Evolutionary conservation across 64 coral and sea anemone species (phyloP).

Genomic region (Pocillopora verrucosa): DNA sequence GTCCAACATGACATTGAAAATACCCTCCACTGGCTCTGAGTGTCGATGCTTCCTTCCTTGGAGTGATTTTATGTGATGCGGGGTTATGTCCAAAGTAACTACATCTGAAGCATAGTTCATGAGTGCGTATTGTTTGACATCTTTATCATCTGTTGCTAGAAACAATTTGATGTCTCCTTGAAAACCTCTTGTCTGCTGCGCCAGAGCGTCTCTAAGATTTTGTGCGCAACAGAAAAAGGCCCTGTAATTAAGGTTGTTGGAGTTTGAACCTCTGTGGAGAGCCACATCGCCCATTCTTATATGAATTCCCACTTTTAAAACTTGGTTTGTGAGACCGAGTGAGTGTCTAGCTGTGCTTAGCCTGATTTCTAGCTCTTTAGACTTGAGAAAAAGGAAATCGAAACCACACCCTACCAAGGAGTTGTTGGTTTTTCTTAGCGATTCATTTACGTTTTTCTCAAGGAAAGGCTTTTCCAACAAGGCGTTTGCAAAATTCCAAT

Average conservation of each 20-base stretch:
- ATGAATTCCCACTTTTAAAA: constrained; percentile 26
- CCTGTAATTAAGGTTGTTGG: constrained; percentile 18
- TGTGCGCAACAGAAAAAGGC: constrained; percentile 22
- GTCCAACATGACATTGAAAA: constrained; percentile 44
- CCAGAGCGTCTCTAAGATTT: not conserved
- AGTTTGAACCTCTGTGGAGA: not conserved
- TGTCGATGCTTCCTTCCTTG: not conserved
- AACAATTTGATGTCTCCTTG: constrained; percentile 4
- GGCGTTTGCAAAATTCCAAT: constrained; percentile 43
- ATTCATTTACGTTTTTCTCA: not conserved
- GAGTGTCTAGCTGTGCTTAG: constrained; percentile 1
- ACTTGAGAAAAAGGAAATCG: constrained; percentile 47
- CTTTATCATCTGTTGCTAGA: constrained; percentile 36
- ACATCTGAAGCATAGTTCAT: constrained; percentile 26
- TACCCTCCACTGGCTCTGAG: constrained; percentile 26
- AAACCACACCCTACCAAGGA: constrained; percentile 44
- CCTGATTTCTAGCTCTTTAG: not conserved
- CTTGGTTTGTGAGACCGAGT: not conserved
- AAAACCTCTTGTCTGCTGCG: not conserved
- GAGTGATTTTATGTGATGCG: constrained; percentile 60
- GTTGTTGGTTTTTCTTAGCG: not conserved
- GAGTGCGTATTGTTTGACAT: not conserved
- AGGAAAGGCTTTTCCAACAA: constrained; percentile 24
- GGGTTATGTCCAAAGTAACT: constrained; percentile 36
- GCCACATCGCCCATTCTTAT: constrained; percentile 31